Conservation (phyloP, 1,140 invertebrate species). For the Dendroctonus valens region DNA sequence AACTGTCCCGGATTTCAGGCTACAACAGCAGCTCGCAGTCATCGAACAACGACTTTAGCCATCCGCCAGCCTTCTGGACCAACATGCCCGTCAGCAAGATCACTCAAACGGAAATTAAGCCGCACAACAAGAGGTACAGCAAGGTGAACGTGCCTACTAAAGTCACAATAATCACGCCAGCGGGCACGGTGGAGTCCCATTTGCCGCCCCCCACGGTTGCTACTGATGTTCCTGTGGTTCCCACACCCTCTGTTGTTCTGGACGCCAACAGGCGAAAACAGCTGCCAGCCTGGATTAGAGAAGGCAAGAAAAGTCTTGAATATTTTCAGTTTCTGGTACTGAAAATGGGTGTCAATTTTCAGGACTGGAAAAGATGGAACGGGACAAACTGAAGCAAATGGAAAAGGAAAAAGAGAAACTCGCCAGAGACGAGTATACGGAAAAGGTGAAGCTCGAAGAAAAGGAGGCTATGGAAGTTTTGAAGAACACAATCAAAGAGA, state of each 20-base stretch:
- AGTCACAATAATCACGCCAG: conserved; percentile 29
- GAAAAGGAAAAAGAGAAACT: conserved; percentile 72
- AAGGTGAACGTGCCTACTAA: conserved; percentile 47
- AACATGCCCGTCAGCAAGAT: conserved; percentile 27
- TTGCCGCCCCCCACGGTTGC: conserved; percentile 36
- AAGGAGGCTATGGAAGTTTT: conserved; percentile 61
- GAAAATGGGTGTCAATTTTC: conserved; percentile 8
- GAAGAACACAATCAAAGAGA: conserved; percentile 50
- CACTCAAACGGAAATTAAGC: conserved; percentile 40
- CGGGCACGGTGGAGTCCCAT: conserved; percentile 5
- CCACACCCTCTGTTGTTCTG: conserved; percentile 47
- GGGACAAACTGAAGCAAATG: conserved; percentile 86
- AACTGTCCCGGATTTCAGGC: conserved; percentile 4
- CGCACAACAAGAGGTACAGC: conserved; percentile 47
- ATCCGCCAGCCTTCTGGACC: conserved; percentile 38
- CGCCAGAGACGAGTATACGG: conserved; percentile 61
- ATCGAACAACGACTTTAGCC: conserved; percentile 30
- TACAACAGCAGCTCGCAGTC: conserved; percentile 7
- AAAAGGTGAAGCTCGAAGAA: conserved; percentile 64
- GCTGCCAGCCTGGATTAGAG: conserved; percentile 93
- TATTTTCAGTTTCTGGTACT: neutral
- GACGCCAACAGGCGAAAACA: conserved; percentile 89
- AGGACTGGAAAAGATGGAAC: conserved; percentile 95
- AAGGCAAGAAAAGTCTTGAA: conserved; percentile 55
- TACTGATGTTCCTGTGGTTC: conserved; percentile 31